Evolutionary conservation across 2,797 vertebrate genomes (phyloP).

Genomic region (Spinus olivaceus): DNA sequence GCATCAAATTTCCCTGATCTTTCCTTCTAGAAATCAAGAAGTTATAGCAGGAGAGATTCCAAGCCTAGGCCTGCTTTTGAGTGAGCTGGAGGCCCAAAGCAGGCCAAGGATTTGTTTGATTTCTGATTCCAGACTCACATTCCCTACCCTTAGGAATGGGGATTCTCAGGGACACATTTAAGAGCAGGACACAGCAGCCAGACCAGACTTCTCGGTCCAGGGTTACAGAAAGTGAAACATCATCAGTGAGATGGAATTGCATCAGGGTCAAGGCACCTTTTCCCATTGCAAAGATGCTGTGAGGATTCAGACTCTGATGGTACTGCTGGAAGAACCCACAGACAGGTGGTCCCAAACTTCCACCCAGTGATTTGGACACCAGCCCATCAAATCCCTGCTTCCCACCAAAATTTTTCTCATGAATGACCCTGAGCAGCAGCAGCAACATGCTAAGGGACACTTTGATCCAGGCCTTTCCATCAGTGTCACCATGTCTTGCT

Average conservation of each 20-base stretch:
- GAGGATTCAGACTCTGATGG: neutral
- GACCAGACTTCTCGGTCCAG: neutral
- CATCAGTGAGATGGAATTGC: neutral
- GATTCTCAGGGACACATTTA: neutral
- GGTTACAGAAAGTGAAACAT: neutral
- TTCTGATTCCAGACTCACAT: neutral
- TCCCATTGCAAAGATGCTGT: neutral
- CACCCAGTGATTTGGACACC: neutral
- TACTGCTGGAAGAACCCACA: neutral
- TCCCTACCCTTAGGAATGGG: neutral
- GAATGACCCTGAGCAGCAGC: neutral
- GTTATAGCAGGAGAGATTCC: neutral
- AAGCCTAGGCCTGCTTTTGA: neutral
- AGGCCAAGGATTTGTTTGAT: neutral
- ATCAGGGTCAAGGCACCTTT: neutral
- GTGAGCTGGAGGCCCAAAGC: neutral
- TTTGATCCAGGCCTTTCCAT: neutral
- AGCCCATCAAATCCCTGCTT: neutral
- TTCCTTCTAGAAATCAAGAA: conserved; percentile 13
- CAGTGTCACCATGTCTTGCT: neutral
- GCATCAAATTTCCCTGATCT: neutral
- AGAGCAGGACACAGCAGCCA: neutral
- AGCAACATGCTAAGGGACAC: neutral
- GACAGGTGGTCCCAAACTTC: neutral
- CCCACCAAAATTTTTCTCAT: neutral